Evolutionary conservation across 1,140 invertebrate species (phyloP).

Genomic region (Acromyrmex heyeri): DNA sequence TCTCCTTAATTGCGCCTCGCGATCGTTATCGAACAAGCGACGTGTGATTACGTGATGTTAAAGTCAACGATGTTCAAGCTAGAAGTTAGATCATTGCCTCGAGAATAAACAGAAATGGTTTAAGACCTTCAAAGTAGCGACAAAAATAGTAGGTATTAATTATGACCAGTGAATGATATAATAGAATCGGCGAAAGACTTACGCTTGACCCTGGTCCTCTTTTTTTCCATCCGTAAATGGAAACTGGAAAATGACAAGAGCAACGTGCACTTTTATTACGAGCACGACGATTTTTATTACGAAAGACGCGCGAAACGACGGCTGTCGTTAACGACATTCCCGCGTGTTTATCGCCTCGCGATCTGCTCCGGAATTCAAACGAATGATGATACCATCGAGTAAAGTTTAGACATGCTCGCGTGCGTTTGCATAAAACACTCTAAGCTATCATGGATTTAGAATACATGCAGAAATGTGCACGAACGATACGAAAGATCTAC

Average conservation of each 20-base stretch:
- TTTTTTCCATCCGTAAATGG: not conserved
- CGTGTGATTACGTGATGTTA: conserved; percentile 5
- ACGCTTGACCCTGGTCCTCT: not conserved
- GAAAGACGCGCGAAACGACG: conserved; percentile 11
- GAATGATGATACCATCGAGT: conserved; percentile 5
- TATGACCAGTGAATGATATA: not conserved
- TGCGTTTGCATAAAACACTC: conserved; percentile 5
- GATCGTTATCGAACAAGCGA: conserved; percentile 38
- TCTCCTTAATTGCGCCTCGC: conserved; percentile 28
- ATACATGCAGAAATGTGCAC: not conserved
- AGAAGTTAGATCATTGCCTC: not conserved
- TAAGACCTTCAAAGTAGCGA: not conserved
- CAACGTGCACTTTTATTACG: not conserved
- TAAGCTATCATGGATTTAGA: not conserved
- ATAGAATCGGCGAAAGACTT: not conserved
- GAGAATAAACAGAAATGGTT: not conserved
- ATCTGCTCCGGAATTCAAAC: conserved; percentile 15
- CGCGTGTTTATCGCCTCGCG: conserved; percentile 38
- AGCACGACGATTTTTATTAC: not conserved
- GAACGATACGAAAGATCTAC: not conserved
- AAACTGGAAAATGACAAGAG: not conserved
- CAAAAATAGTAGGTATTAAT: conserved; percentile 4
- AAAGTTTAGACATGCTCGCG: not conserved
- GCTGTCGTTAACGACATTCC: conserved; percentile 62
- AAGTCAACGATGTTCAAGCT: not conserved